Percentiles rank a stretch among this genome's conserved stretches.
These are phyloP conservation scores for Caenorhabditis parvicauda DNA, from an alignment of 2,888 invertebrate genomes.

Conservation along the genomic window DNA sequence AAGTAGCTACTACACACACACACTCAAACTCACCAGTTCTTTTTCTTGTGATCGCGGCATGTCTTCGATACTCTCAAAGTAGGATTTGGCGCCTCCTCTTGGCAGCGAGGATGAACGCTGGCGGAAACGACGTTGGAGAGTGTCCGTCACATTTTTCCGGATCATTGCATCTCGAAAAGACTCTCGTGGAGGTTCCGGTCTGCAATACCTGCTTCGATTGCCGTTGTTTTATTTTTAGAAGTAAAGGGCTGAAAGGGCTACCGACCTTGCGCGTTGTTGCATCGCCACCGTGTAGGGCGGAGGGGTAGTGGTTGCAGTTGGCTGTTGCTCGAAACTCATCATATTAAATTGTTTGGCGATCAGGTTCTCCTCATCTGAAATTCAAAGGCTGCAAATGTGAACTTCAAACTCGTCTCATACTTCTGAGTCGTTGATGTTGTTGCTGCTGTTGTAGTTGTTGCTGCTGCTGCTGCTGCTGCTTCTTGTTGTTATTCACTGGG, in stretches of 20 bases:
- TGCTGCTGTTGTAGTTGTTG: too few relatives aligned
- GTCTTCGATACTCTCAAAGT: constrained; percentile 25
- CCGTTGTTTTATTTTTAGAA: not conserved
- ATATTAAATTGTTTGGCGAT: too few relatives aligned
- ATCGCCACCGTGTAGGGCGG: constrained; percentile 42
- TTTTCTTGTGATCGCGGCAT: constrained; percentile 12
- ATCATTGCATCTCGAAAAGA: constrained; percentile 41
- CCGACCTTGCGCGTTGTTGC: too few relatives aligned
- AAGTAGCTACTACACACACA: not conserved
- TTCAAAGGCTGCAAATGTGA: too few relatives aligned
- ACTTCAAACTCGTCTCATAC: too few relatives aligned
- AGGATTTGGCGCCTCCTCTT: constrained; percentile 29
- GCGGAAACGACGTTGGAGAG: constrained; percentile 30
- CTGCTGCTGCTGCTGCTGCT: too few relatives aligned
- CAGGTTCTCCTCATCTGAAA: too few relatives aligned
- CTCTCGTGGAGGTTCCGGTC: constrained; percentile 25
- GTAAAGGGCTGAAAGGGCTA: not conserved
- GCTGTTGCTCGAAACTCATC: too few relatives aligned
- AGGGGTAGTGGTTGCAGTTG: too few relatives aligned
- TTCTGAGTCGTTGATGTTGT: too few relatives aligned
- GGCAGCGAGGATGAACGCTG: constrained; percentile 43
- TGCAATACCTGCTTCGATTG: constrained; percentile 10
- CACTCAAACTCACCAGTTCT: not conserved
- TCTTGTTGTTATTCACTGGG: too few relatives aligned
- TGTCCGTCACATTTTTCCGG: constrained; percentile 36